Evolutionary conservation across 2,113 vertebrate genomes (phyloP).

Genomic region (Pleuronectes platessa): DNA sequence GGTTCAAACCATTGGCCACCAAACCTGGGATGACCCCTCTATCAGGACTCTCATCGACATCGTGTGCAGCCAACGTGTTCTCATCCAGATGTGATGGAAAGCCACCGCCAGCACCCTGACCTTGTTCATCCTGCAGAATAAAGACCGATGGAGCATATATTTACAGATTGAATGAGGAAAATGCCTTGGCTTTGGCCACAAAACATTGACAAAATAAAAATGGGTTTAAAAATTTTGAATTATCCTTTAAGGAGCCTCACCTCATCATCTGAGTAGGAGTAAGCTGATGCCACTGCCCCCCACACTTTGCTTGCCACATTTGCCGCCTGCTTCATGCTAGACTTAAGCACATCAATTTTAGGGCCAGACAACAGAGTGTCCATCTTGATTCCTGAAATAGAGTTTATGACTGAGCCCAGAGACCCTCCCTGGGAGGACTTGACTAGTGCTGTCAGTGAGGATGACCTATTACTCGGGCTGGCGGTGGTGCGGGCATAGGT

Average conservation of each 20-base stretch:
- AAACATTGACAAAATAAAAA: background rate
- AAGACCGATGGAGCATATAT: background rate
- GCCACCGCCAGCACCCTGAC: conserved; percentile 75
- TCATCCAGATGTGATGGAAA: conserved; percentile 91
- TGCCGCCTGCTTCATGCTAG: conserved; percentile 95
- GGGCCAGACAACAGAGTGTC: conserved; percentile 93
- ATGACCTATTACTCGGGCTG: conserved; percentile 80
- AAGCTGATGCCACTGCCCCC: conserved; percentile 92
- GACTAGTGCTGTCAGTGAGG: conserved; percentile 88
- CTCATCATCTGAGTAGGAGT: conserved; percentile 94
- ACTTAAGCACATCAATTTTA: conserved; percentile 95
- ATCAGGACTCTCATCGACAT: conserved; percentile 75
- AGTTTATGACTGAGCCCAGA: conserved; percentile 91
- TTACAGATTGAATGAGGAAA: no score
- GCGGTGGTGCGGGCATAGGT: conserved; percentile 50
- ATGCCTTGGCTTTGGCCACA: no score
- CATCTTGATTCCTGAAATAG: conserved; percentile 92
- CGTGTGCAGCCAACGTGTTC: conserved; percentile 76
- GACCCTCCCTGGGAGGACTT: conserved; percentile 90
- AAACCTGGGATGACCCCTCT: conserved; percentile 79
- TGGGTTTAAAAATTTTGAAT: background rate
- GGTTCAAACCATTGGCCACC: conserved; percentile 87
- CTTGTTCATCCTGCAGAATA: conserved; percentile 85
- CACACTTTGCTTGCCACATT: conserved; percentile 95
- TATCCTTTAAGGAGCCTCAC: conserved; percentile 56